These are phyloP conservation scores for Spodoptera picta DNA, from an alignment of 2,888 invertebrate species.

Conservation along the genomic window DNA sequence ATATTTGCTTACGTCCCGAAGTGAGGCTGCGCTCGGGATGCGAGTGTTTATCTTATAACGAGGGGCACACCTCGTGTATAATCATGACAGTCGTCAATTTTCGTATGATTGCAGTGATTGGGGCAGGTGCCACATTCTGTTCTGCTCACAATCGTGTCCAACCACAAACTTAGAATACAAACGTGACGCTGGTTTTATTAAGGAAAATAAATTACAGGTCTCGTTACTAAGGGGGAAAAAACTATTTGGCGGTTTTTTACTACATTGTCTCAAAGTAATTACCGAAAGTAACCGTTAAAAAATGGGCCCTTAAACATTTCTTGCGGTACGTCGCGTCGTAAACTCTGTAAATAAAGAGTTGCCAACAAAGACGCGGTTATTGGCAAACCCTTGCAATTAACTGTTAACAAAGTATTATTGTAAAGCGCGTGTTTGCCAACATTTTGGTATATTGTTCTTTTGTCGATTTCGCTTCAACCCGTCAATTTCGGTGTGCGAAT, in stretches of 20 bases:
- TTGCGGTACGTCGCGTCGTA: constrained; percentile 68
- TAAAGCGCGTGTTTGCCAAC: constrained; percentile 74
- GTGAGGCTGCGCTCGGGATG: constrained; percentile 67
- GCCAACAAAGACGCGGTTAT: constrained; percentile 74
- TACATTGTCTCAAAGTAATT: constrained; percentile 25
- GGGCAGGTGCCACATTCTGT: constrained; percentile 73
- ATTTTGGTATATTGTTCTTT: constrained; percentile 72
- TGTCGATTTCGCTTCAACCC: constrained; percentile 72
- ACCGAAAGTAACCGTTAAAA: constrained; percentile 42
- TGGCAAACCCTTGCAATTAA: constrained; percentile 84
- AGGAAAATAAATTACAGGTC: constrained; percentile 37
- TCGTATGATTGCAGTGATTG: constrained; percentile 63
- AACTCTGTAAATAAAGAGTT: constrained; percentile 71
- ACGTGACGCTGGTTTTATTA: constrained; percentile 34
- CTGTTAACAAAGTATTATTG: constrained; percentile 74
- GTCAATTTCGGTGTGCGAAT: constrained; percentile 71
- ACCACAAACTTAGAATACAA: constrained; percentile 38
- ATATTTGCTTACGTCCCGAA: constrained; percentile 84
- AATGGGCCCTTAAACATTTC: constrained; percentile 28
- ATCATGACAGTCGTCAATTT: constrained; percentile 76
- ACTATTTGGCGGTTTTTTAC: constrained; percentile 32
- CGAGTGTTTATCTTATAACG: constrained; percentile 74
- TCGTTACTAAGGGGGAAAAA: constrained; percentile 8
- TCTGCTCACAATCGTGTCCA: constrained; percentile 47
- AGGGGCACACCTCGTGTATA: constrained; percentile 72